Percentiles rank a stretch among this genome's conserved stretches.
phyloP scores from a whole-genome alignment of 2,113 vertebrate species.

The Nycticebus coucang region DNA sequence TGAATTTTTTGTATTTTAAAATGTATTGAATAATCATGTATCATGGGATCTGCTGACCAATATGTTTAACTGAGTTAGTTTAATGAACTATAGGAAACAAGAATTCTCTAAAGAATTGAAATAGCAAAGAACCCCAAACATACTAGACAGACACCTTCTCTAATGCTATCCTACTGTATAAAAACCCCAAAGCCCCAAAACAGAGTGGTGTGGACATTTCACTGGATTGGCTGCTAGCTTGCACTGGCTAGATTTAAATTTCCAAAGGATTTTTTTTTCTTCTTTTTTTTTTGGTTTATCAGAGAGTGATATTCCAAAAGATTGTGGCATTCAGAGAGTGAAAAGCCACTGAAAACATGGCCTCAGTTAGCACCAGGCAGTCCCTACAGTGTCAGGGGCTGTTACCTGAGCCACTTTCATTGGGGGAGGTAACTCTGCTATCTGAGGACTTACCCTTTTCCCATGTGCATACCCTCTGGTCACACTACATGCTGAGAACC shows the following conservation, averaged over 20 bases:
- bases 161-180: neutral
- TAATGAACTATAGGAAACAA: slow-evolving; percentile 49
- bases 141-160: neutral
- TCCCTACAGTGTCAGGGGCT: neutral
- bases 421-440: neutral
- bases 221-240: neutral
- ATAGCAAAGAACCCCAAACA: slow-evolving; percentile 30
- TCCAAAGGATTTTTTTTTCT: slow-evolving; percentile 17
- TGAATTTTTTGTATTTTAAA: slow-evolving; percentile 63
- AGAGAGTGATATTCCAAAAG: slow-evolving; percentile 48
- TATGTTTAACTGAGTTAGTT: slow-evolving; percentile 72
- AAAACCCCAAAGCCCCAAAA: neutral
- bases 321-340: slow-evolving; percentile 21
- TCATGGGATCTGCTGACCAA: slow-evolving; percentile 49
- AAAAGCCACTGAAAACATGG: slow-evolving; percentile 8
- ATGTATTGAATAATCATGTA: slow-evolving; percentile 44
- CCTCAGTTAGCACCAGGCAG: neutral
- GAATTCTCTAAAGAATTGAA: slow-evolving; percentile 41
- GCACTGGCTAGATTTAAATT: slow-evolving; percentile 5
- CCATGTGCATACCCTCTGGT: slow-evolving; percentile 10
- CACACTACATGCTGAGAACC: neutral
- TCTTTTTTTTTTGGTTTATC: slow-evolving; percentile 39
- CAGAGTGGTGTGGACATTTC: neutral
- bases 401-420: neutral
- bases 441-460: slow-evolving; percentile 29